Evolutionary conservation across 1,140 invertebrate genomes (phyloP).

Genomic region (Lucilia sericata): DNA sequence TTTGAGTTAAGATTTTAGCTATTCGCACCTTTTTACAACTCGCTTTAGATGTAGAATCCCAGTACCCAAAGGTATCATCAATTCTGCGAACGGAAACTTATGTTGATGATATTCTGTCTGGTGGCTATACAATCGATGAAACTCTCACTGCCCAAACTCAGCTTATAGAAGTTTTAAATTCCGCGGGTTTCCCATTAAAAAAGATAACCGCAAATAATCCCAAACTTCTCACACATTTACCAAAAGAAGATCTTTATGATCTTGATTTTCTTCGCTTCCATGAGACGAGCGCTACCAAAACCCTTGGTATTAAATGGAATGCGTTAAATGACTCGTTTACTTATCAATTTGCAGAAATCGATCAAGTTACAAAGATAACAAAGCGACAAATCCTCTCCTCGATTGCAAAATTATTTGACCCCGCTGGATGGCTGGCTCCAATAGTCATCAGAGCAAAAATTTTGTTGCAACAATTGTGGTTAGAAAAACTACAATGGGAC

Average conservation of each 20-base stretch:
- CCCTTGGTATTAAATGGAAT: too few relatives aligned
- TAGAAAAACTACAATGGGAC: neutral
- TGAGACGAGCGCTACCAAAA: too few relatives aligned
- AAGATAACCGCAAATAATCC: too few relatives aligned
- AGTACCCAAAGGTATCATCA: neutral
- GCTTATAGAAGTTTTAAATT: neutral
- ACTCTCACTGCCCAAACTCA: neutral
- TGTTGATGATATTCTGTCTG: neutral
- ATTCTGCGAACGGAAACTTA: neutral
- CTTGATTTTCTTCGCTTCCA: too few relatives aligned
- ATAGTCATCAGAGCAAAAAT: slow-evolving; percentile 9
- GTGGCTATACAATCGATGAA: neutral
- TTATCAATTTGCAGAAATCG: too few relatives aligned
- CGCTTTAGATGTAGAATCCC: neutral
- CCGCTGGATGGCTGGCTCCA: neutral
- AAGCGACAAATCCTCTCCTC: slow-evolving; percentile 16
- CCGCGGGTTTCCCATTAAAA: too few relatives aligned
- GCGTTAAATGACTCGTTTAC: too few relatives aligned
- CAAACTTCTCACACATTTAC: too few relatives aligned
- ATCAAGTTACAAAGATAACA: neutral
- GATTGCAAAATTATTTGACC: slow-evolving; percentile 29
- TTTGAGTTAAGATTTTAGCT: neutral
- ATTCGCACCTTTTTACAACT: neutral
- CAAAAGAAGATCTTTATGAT: too few relatives aligned
- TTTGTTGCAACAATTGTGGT: neutral